Evolutionary conservation across 2,797 vertebrate genomes (phyloP).

Genomic region (Pelodytes ibericus): DNA sequence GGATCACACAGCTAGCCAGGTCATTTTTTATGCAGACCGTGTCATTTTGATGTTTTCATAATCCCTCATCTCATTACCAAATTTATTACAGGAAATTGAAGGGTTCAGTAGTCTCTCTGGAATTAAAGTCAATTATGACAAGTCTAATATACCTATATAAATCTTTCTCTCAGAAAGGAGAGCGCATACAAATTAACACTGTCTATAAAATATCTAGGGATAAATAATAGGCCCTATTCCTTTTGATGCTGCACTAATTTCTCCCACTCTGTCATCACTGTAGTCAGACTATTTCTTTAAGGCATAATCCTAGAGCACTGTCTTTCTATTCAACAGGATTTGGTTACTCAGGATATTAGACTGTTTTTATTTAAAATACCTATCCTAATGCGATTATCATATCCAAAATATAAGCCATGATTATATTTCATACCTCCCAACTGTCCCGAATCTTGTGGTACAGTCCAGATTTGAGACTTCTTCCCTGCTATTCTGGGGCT

Average conservation of each 20-base stretch:
- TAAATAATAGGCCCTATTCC: conserved; percentile 43
- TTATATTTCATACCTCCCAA: too few species aligned
- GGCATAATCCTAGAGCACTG: too few species aligned
- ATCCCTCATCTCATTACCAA: conserved; percentile 44
- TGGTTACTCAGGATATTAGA: too few species aligned
- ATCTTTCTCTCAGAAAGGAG: conserved; percentile 34
- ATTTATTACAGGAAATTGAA: conserved; percentile 56
- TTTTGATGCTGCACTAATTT: conserved; percentile 12
- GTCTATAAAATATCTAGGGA: conserved; percentile 51
- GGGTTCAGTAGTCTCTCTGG: conserved; percentile 56
- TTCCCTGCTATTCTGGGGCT: too few species aligned
- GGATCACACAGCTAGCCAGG: conserved; percentile 20
- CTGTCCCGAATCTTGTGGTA: too few species aligned
- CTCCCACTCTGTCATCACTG: conserved; percentile 19
- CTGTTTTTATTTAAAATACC: too few species aligned
- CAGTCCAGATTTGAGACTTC: too few species aligned
- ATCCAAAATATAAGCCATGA: too few species aligned
- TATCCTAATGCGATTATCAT: too few species aligned
- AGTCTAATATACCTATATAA: conserved; percentile 51
- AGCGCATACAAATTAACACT: conserved; percentile 50
- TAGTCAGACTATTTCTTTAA: too few species aligned
- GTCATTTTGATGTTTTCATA: conserved; percentile 54
- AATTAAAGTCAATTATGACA: conserved; percentile 51
- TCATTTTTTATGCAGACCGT: conserved; percentile 48
- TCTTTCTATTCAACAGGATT: too few species aligned